phyloP scores from a whole-genome alignment of 2,797 vertebrate genomes.

The Mormyrus proboscirostris region DNA sequence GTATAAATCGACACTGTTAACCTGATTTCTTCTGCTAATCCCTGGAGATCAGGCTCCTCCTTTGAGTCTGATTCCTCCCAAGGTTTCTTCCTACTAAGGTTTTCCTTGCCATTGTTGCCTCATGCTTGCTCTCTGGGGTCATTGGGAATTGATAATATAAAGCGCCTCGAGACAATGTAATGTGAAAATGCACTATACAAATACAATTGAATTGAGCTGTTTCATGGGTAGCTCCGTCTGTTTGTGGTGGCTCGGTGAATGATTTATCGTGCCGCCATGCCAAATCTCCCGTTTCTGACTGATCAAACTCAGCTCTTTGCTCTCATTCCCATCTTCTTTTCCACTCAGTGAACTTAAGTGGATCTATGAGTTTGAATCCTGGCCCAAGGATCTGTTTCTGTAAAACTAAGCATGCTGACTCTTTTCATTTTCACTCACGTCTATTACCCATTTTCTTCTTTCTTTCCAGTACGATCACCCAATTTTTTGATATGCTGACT shows the following conservation, averaged over 20 bases:
- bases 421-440: neutral
- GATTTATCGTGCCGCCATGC: neutral
- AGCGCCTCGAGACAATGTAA: neutral
- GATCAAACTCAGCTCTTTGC: neutral
- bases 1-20: neutral
- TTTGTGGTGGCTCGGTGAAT: neutral
- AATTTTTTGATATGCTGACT: neutral
- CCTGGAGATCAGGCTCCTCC: neutral
- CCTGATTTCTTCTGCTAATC: neutral
- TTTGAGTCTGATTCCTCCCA: neutral
- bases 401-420: neutral
- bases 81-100: neutral
- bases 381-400: neutral
- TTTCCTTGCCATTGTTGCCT: neutral
- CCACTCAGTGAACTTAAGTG: neutral
- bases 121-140: neutral
- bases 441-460: neutral
- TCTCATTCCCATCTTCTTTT: neutral
- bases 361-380: neutral
- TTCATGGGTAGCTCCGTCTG: neutral
- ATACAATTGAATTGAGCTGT: neutral
- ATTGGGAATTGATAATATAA: neutral
- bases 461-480: neutral
- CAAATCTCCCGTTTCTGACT: neutral
- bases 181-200: neutral